These are phyloP conservation scores for Netelia melanura DNA, from an alignment of 2,888 invertebrate genomes.

Conservation along the genomic window DNA sequence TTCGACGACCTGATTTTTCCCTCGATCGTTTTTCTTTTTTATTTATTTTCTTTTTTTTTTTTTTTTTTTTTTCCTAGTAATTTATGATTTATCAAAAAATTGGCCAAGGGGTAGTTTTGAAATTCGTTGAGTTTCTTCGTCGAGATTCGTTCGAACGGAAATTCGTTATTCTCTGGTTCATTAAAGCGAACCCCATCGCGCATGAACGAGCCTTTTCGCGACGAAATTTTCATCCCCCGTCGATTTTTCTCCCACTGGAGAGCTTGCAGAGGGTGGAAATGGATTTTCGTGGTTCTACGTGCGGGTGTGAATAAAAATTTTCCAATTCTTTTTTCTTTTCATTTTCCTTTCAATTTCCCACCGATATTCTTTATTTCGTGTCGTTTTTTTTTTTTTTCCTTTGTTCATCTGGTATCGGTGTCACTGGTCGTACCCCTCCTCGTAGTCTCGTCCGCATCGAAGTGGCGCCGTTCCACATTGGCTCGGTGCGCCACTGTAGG, in stretches of 20 bases:
- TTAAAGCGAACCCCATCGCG: slow-evolving; percentile 62
- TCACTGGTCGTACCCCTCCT: slow-evolving; percentile 28
- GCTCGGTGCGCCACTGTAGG: slow-evolving; percentile 34
- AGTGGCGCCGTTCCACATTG: slow-evolving; percentile 63
- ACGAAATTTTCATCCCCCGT: slow-evolving; percentile 16
- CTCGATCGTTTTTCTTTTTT: too few relatives aligned
- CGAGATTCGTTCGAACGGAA: slow-evolving; percentile 43
- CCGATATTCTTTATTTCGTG: slow-evolving; percentile 51
- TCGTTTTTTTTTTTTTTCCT: slow-evolving; percentile 46
- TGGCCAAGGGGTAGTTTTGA: slow-evolving; percentile 2
- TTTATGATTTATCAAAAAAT: slow-evolving; percentile 66
- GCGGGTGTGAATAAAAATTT: not conserved
- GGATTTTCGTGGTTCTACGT: not conserved
- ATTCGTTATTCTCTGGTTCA: slow-evolving; percentile 69
- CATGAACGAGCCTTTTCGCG: slow-evolving; percentile 60
- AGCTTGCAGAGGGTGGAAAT: slow-evolving; percentile 55
- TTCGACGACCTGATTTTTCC: too few relatives aligned
- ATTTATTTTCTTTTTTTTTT: too few relatives aligned
- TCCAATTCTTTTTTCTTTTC: slow-evolving; percentile 1
- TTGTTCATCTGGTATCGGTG: slow-evolving; percentile 50
- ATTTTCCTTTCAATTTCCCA: slow-evolving; percentile 25
- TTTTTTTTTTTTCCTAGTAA: not conserved
- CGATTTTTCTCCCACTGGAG: slow-evolving; percentile 45
- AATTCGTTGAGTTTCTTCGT: not conserved
- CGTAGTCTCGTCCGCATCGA: slow-evolving; percentile 46